phyloP scores from a whole-genome alignment of 2,888 invertebrate genomes.

The Schrankia costaestrigalis region DNA sequence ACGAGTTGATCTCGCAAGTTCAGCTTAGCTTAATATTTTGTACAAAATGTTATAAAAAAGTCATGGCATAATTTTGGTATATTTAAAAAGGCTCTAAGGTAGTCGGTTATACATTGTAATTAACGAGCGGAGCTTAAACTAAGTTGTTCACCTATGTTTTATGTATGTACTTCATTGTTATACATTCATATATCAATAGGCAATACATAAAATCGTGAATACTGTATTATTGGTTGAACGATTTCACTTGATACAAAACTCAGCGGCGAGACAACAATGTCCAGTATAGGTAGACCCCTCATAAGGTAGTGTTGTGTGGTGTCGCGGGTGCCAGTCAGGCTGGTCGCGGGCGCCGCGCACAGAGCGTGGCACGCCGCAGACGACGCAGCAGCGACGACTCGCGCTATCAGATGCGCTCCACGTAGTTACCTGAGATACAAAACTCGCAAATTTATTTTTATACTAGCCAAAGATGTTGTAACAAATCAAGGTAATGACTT shows the following conservation, averaged over 20 bases:
- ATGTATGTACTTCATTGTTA: slow-evolving; percentile 11
- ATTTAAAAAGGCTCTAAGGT: slow-evolving; percentile 30
- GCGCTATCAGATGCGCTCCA: slow-evolving; percentile 79
- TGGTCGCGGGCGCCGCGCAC: slow-evolving; percentile 49
- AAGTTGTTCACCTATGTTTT: slow-evolving; percentile 2
- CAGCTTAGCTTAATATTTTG: slow-evolving; percentile 36
- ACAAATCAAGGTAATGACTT: too few relatives aligned
- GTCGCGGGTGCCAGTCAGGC: slow-evolving; percentile 2
- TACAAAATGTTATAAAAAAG: slow-evolving; percentile 67
- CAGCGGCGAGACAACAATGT: too few relatives aligned
- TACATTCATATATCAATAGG: slow-evolving; percentile 10
- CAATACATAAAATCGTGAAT: slow-evolving; percentile 22
- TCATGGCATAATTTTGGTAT: slow-evolving; percentile 61
- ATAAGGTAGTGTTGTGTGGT: too few relatives aligned
- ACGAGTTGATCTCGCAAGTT: slow-evolving; percentile 6
- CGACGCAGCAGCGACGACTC: slow-evolving; percentile 68
- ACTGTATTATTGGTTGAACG: too few relatives aligned
- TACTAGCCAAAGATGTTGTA: too few relatives aligned
- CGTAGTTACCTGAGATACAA: slow-evolving; percentile 88
- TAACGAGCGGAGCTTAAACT: slow-evolving; percentile 1
- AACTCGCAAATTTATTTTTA: too few relatives aligned
- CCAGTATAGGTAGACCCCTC: neutral
- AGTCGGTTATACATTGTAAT: slow-evolving; percentile 20
- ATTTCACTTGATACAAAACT: too few relatives aligned
- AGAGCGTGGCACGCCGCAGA: slow-evolving; percentile 62